Conservation (phyloP, 2,113 vertebrate species). For the Apteryx mantelli region DNA sequence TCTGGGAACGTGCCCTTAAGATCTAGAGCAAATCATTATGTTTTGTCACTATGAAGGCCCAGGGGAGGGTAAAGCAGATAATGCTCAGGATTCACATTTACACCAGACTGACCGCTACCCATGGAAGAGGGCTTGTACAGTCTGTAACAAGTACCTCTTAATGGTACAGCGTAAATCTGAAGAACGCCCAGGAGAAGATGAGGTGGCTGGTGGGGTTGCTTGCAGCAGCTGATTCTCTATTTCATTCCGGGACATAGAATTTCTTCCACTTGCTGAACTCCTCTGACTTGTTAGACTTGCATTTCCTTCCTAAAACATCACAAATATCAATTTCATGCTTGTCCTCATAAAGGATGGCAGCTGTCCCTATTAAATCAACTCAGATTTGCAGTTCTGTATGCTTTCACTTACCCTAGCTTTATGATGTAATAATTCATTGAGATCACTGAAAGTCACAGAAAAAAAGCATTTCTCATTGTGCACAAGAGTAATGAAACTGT, state of each 20-base stretch:
- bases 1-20: rapidly evolving
- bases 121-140: background rate
- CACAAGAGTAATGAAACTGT: background rate
- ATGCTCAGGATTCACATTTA: rapidly evolving
- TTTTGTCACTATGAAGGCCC: rapidly evolving
- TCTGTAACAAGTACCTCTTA: slow-evolving; percentile 16
- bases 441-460: background rate
- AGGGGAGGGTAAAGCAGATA: background rate
- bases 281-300: slow-evolving; percentile 13
- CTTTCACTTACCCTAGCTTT: background rate
- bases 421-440: slow-evolving; percentile 24
- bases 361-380: slow-evolving; percentile 22
- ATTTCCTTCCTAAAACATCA: slow-evolving; percentile 58
- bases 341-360: background rate
- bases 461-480: background rate
- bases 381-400: background rate
- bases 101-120: background rate
- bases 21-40: rapidly evolving
- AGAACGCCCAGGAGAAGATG: background rate
- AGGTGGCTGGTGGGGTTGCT: background rate
- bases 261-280: slow-evolving; percentile 34
- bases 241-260: background rate
- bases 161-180: background rate
- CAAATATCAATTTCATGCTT: slow-evolving; percentile 2
- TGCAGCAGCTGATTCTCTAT: background rate